Conservation (phyloP, 1,140 invertebrate species). For the Thaumetopoea pityocampa region DNA sequence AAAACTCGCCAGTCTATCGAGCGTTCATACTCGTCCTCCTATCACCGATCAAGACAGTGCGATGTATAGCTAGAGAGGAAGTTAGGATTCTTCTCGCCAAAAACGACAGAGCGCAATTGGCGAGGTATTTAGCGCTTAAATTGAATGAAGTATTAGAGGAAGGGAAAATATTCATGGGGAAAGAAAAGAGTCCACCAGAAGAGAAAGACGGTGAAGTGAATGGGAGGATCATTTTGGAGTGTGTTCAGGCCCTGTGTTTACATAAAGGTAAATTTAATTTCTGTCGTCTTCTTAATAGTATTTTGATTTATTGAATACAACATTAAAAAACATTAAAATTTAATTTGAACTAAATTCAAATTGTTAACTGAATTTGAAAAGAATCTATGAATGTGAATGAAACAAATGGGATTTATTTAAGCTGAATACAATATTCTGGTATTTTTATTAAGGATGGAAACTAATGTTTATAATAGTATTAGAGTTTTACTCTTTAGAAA, state of each 20-base stretch:
- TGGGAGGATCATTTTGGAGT: slow-evolving; percentile 70
- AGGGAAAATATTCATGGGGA: slow-evolving; percentile 53
- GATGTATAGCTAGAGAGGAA: slow-evolving; percentile 39
- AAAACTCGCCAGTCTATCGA: slow-evolving; percentile 45
- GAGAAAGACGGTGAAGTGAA: slow-evolving; percentile 52
- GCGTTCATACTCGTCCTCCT: slow-evolving; percentile 53
- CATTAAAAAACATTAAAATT: too few species aligned
- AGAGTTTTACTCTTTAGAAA: too few species aligned
- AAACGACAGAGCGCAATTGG: slow-evolving; percentile 39
- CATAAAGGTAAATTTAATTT: slow-evolving; percentile 41
- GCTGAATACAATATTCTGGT: too few species aligned
- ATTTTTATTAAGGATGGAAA: too few species aligned
- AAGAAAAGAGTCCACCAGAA: slow-evolving; percentile 51
- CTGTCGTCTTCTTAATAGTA: neutral
- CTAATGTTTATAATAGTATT: too few species aligned
- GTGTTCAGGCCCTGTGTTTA: slow-evolving; percentile 74
- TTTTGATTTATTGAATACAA: neutral
- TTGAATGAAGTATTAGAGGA: slow-evolving; percentile 63
- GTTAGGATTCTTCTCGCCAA: slow-evolving; percentile 42
- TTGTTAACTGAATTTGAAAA: too few species aligned
- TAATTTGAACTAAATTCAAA: too few species aligned
- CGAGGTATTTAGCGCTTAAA: slow-evolving; percentile 48
- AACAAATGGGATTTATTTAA: too few species aligned
- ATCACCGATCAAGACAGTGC: slow-evolving; percentile 44
- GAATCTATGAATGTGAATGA: too few species aligned